These are phyloP conservation scores for Clarias magur DNA, from an alignment of 2,113 vertebrate species.

Conservation along the genomic window DNA sequence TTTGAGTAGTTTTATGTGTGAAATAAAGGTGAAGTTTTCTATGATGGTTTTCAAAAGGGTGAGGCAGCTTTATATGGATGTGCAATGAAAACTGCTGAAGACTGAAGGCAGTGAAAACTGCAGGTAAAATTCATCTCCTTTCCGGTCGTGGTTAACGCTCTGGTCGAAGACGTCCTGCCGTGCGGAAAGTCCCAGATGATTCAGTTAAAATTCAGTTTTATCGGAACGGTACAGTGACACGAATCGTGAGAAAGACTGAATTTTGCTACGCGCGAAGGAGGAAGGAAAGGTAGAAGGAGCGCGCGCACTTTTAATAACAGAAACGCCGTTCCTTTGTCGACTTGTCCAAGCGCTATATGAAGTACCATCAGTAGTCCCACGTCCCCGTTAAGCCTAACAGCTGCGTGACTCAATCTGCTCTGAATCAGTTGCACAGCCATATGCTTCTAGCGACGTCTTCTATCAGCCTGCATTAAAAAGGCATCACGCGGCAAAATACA, in stretches of 20 bases:
- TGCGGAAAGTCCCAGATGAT: background rate
- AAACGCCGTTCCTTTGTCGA: background rate
- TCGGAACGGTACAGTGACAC: background rate
- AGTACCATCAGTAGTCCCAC: background rate
- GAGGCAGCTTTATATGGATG: slow-evolving; percentile 8
- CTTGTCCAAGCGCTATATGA: background rate
- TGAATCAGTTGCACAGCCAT: slow-evolving; percentile 1
- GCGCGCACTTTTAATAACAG: background rate
- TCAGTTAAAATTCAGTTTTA: background rate
- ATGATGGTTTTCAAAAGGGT: background rate
- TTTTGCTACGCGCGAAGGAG: background rate
- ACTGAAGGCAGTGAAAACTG: background rate
- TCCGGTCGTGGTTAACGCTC: background rate
- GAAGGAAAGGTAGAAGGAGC: too few relatives aligned
- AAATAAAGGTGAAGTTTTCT: background rate
- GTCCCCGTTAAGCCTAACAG: background rate
- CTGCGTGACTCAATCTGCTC: background rate
- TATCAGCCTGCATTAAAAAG: background rate
- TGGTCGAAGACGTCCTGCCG: background rate
- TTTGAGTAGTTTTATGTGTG: background rate
- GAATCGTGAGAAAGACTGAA: background rate
- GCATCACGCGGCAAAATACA: too few relatives aligned
- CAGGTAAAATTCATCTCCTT: background rate
- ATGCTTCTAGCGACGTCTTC: background rate
- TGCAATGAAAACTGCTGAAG: slow-evolving; percentile 17